phyloP scores from a whole-genome alignment of 1,140 invertebrate species.

The Mamestra configurata region DNA sequence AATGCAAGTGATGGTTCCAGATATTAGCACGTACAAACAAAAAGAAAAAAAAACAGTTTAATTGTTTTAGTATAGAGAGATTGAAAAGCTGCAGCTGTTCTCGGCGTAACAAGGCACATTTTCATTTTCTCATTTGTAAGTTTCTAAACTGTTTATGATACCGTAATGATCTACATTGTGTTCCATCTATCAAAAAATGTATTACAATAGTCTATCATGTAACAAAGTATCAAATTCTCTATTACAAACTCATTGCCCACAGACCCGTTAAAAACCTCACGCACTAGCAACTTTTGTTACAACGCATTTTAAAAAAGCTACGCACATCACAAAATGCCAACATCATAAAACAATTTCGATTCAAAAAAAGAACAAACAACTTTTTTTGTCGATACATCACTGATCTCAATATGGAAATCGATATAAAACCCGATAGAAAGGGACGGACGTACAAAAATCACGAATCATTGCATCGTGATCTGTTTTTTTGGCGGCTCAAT shows the following conservation, averaged over 20 bases:
- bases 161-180: conserved; percentile 11
- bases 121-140: no score
- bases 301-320: conserved; percentile 25
- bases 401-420: conserved; percentile 53
- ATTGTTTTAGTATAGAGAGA: no score
- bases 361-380: conserved; percentile 43
- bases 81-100: no score
- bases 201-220: conserved; percentile 34
- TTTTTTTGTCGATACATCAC: conserved; percentile 52
- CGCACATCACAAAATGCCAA: conserved; percentile 44
- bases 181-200: conserved; percentile 2
- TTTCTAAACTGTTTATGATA: conserved; percentile 1
- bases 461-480: conserved; percentile 52
- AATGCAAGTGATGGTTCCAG: no score
- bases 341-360: conserved; percentile 51
- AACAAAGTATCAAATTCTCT: conserved; percentile 42
- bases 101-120: no score
- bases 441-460: conserved; percentile 49
- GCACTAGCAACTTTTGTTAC: conserved; percentile 45
- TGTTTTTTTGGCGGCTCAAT: conserved; percentile 64
- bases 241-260: conserved; percentile 41
- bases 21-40: no score
- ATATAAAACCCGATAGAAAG: conserved; percentile 52
- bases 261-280: conserved; percentile 39
- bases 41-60: no score